phyloP scores from a whole-genome alignment of 37 sponge, comb jelly and placozoan species.

The Axinella damicornis region DNA sequence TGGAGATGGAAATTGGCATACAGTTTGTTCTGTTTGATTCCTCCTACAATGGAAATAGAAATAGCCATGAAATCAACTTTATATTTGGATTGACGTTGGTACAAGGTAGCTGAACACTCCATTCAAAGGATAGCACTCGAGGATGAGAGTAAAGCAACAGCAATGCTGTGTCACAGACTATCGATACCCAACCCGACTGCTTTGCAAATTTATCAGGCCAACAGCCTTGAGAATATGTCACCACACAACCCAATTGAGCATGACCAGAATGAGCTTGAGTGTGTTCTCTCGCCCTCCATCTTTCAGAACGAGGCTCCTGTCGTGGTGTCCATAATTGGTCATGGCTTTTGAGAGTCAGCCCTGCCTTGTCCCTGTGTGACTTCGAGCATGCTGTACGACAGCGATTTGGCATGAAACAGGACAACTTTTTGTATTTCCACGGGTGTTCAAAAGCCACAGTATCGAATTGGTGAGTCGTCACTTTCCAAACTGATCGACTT shows the following conservation, averaged over 20 bases:
- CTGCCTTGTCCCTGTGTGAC: constrained; percentile 23
- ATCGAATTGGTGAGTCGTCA: too few relatives aligned
- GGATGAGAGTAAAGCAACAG: constrained; percentile 52
- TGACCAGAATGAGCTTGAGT: constrained; percentile 17
- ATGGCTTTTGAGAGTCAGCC: constrained; percentile 38
- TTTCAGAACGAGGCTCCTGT: not conserved
- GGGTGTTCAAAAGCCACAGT: constrained; percentile 6
- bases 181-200: constrained; percentile 11
- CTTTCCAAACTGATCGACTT: too few relatives aligned
- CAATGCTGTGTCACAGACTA: constrained; percentile 60
- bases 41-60: too few relatives aligned
- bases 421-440: constrained; percentile 67
- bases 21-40: too few relatives aligned
- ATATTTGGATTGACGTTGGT: too few relatives aligned
- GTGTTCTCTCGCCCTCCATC: not conserved
- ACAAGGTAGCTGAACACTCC: too few relatives aligned
- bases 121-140: not conserved
- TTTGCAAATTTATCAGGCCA: constrained; percentile 43
- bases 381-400: constrained; percentile 41
- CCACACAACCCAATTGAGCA: not conserved
- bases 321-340: constrained; percentile 53
- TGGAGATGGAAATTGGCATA: too few relatives aligned
- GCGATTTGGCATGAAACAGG: constrained; percentile 26
- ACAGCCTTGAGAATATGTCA: constrained; percentile 22
- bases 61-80: too few relatives aligned